These are phyloP conservation scores for Papilio glaucus DNA, from an alignment of 1,140 invertebrate genomes.

Conservation along the genomic window DNA sequence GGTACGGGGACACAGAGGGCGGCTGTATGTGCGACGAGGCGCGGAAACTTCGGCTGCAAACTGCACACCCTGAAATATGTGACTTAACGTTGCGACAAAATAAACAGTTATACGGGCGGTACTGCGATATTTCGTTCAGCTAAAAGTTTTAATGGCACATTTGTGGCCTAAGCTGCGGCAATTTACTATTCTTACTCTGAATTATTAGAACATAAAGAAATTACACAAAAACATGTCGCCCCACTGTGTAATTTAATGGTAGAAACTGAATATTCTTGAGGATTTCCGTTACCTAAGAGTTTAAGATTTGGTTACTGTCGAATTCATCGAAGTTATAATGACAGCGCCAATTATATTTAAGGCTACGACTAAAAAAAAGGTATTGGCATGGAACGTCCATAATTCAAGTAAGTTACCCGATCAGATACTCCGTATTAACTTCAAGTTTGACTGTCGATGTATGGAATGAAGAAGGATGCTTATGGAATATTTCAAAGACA, in stretches of 20 bases:
- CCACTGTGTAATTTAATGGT: background rate
- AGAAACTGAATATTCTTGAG: background rate
- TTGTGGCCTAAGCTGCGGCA: slow-evolving; percentile 20
- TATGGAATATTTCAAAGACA: too few species aligned
- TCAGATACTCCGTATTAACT: too few species aligned
- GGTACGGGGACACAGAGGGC: slow-evolving; percentile 20
- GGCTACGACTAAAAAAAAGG: background rate
- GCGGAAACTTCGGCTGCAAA: slow-evolving; percentile 19
- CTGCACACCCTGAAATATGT: slow-evolving; percentile 30
- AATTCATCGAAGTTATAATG: too few species aligned
- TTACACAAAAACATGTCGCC: background rate
- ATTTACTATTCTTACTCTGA: slow-evolving; percentile 4
- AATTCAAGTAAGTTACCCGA: too few species aligned
- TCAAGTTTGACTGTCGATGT: too few species aligned
- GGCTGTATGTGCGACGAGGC: slow-evolving; percentile 13
- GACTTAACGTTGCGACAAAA: slow-evolving; percentile 34
- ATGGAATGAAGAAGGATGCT: too few species aligned
- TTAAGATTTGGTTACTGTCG: too few species aligned
- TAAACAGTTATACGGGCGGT: background rate
- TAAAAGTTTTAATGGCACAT: slow-evolving; percentile 31
- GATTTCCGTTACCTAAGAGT: too few species aligned
- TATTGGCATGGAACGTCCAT: too few species aligned
- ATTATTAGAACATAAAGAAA: background rate
- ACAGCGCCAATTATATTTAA: too few species aligned
- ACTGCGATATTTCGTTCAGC: background rate